Evolutionary conservation across 2,888 invertebrate genomes (phyloP).

Genomic region (Ormyrus nitidulus): DNA sequence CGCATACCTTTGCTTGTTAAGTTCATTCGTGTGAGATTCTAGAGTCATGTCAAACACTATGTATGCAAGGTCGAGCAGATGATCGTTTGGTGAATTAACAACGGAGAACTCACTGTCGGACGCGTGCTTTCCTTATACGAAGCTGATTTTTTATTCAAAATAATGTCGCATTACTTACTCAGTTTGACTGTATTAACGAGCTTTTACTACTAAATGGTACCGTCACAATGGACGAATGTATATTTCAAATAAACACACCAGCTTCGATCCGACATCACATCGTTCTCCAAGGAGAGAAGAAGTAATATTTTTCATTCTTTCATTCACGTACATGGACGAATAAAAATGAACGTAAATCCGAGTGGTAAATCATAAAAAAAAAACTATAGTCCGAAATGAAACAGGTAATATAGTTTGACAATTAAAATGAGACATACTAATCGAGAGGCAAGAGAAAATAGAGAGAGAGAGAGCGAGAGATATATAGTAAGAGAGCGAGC

Average conservation of each 20-base stretch:
- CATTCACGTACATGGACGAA: slow-evolving; percentile 20
- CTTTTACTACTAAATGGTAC: neutral
- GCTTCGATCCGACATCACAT: slow-evolving; percentile 5
- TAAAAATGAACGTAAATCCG: slow-evolving; percentile 8
- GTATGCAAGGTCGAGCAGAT: slow-evolving; percentile 60
- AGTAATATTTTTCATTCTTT: slow-evolving; percentile 12
- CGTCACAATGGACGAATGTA: neutral
- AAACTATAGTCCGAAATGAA: neutral
- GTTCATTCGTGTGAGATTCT: neutral
- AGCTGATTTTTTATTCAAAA: slow-evolving; percentile 25
- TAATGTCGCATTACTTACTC: neutral
- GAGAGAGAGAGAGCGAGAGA: slow-evolving; percentile 45
- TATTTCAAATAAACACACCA: slow-evolving; percentile 23
- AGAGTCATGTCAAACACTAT: slow-evolving; percentile 60
- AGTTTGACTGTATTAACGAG: neutral
- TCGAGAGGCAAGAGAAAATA: slow-evolving; percentile 21
- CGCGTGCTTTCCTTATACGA: slow-evolving; percentile 55
- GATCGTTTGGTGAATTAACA: slow-evolving; percentile 6
- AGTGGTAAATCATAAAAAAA: neutral
- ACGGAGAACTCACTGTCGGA: slow-evolving; percentile 49
- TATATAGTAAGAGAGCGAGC: slow-evolving; percentile 40
- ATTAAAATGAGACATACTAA: slow-evolving; percentile 6
- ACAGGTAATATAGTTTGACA: slow-evolving; percentile 5
- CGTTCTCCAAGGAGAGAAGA: slow-evolving; percentile 8
- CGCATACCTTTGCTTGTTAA: too few species aligned